Percentiles rank a stretch among this genome's conserved stretches.
These are phyloP conservation scores for Patella pellucida DNA, from an alignment of 2,888 invertebrate genomes.

Conservation along the genomic window DNA sequence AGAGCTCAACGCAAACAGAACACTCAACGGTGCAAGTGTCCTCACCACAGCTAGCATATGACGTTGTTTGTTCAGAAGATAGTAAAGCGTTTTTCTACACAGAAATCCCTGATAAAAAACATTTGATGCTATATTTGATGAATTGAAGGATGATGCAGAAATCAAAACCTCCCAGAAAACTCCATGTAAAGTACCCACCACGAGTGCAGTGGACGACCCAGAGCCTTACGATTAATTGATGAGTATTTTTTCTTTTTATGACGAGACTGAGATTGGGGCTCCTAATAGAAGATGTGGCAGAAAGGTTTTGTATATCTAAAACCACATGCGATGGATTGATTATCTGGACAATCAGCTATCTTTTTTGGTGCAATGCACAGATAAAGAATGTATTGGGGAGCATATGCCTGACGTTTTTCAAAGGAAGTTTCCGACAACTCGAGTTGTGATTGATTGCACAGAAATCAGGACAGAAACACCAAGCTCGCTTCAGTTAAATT, in stretches of 20 bases:
- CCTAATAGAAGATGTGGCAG: constrained; percentile 28
- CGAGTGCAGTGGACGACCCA: constrained; percentile 18
- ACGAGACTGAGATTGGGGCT: constrained; percentile 27
- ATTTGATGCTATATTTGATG: neutral
- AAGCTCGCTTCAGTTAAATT: neutral
- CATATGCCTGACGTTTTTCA: neutral
- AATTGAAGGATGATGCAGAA: neutral
- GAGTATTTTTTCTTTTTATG: constrained; percentile 33
- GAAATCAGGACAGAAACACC: constrained; percentile 14
- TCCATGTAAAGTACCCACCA: neutral
- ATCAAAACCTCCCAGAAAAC: neutral
- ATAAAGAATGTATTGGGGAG: neutral
- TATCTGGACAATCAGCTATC: constrained; percentile 17
- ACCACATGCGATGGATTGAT: constrained; percentile 32
- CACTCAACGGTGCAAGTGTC: neutral
- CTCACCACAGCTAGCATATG: neutral
- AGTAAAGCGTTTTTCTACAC: neutral
- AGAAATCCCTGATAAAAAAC: neutral
- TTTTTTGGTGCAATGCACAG: neutral
- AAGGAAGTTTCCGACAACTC: neutral
- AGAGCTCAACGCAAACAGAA: too few relatives aligned
- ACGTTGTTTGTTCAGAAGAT: neutral
- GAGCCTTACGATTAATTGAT: constrained; percentile 26
- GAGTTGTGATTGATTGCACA: constrained; percentile 14
- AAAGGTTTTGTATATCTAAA: constrained; percentile 24